Evolutionary conservation across 2,113 vertebrate species (phyloP), one percentile per base, ranked within the genome.

Genomic region (Salvator merianae): DNA sequence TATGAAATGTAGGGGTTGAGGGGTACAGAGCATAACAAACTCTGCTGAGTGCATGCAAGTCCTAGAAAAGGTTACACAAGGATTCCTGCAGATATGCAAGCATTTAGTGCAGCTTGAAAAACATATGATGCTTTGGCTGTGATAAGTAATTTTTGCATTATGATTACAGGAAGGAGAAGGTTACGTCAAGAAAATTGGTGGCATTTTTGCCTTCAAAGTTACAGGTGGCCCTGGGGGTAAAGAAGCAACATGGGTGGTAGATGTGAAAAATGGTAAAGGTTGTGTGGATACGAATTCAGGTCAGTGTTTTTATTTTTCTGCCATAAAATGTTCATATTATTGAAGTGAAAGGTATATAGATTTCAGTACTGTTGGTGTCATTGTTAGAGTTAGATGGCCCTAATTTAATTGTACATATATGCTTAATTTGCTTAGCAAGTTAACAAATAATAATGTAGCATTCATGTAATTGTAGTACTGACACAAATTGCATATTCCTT

Each of bases 171-270:
- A 98, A 85, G 98, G 98, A 55, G 97, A 98, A 68, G 87, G 96
- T 1, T 97, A 96, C 78, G 97, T 99, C 47, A 98, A 98, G 96
- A 99, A 98, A 95, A 96, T 99, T 0, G 97, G 97, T 16, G 98
- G 96, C n/a, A 89, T 99, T 86, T 98, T 99, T 94, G 97, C 97
- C 66, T 99, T 99, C 84, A 97, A 98, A 91, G 96, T 99, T 92
- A 98, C 97, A 89, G 97, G 97, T 34, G 98, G 98, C 40, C 98
- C 98, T 3, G 96, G 69, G 1, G 98, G 98, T 73, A 97, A 96
- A 88, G 97, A 98, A 91, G 97, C 96, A 7, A 96, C 96, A 28
- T 99, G 98, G 98, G 62, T 99, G 3, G 98, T 99, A 32, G 98
- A 99, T 66, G 96, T 98, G 93, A 99, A 99, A 90, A 99, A 97